Conservation (phyloP, 1,140 invertebrate species). For the Pseudomyrmex pallidus region DNA sequence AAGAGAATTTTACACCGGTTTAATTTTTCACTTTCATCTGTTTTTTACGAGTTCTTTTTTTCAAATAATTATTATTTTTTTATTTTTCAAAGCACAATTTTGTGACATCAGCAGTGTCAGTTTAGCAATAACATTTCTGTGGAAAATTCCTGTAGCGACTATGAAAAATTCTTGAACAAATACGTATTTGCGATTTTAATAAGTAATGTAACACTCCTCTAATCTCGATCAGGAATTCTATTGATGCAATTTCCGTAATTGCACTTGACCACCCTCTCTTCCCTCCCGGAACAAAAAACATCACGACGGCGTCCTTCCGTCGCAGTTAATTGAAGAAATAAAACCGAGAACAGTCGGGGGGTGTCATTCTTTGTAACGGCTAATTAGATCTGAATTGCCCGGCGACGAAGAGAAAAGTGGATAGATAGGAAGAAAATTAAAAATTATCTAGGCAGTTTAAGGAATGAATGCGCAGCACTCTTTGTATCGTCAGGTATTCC, state of each 20-base stretch:
- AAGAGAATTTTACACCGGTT: neutral
- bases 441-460: constrained; percentile 60
- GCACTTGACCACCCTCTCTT: neutral
- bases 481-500: constrained; percentile 54
- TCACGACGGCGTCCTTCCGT: neutral
- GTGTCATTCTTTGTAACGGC: constrained; percentile 56
- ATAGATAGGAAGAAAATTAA: constrained; percentile 47
- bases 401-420: constrained; percentile 10
- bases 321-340: constrained; percentile 55
- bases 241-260: constrained; percentile 57
- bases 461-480: constrained; percentile 54
- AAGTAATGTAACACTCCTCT: constrained; percentile 29
- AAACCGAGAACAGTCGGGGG: constrained; percentile 36
- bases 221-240: constrained; percentile 33
- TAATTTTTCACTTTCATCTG: neutral
- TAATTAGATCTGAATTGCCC: constrained; percentile 64
- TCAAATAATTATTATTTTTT: neutral
- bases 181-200: constrained; percentile 19
- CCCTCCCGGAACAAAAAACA: constrained; percentile 7
- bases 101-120: neutral
- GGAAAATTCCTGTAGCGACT: neutral
- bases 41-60: neutral
- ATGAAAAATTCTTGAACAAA: constrained; percentile 26
- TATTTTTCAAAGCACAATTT: neutral
- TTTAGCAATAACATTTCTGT: neutral